Base-by-base conservation (phyloP, 2,888 invertebrate species). In the Caenorhabditis zanzibari region DNA sequence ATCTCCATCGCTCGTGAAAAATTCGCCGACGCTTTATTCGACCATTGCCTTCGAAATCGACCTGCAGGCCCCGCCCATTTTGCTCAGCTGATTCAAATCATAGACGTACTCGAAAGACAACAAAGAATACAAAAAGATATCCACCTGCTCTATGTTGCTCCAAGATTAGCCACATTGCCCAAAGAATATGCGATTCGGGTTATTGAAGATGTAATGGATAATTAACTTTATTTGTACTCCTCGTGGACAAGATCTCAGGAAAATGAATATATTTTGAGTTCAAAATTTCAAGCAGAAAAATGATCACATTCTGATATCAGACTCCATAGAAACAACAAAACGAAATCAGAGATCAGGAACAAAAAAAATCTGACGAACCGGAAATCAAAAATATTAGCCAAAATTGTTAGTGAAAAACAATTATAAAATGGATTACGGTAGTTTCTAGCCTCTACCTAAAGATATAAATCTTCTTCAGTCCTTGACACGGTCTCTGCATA, bases 81-180 rank as follows among this genome's bases (percentile, higher is more conserved):
- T 38, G 69, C 69, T 14, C 49, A 72, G 5, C 49, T 81, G 0
- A 69, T 81, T 24, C 61, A 68, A 3, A 68, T 74, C 1, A 54
- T 81, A 3, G 81, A 81, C 24, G 49, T 69, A 12, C 47, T 81
- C 24, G 81, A 81, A 16, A 24, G 71, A 16, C 81, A 81, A 24
- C 81, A 81, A 28, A 16, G 58, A 35, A 68, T 63, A 52, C 81
- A 81, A 44, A 81, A 75, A 44, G 69, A 81, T 28, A 14, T 81
- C 1, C 81, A 81, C 32, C 22, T 81, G 0, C 58, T 75, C 0
- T 24, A 64, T 35, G 35, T 71, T 12, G 54, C 35, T 12, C 71
- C 81, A 12, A 22, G 24, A 28, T 12, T 80, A 5, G 32, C 35
- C 1, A 58, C 26, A 1, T n/a, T 58, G 16, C 47, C 64, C 7